A percentile compares a stretch with the other conserved stretches of the same genome.
Conservation (phyloP, 2,113 vertebrate genomes). For the Syngnathus floridae region DNA sequence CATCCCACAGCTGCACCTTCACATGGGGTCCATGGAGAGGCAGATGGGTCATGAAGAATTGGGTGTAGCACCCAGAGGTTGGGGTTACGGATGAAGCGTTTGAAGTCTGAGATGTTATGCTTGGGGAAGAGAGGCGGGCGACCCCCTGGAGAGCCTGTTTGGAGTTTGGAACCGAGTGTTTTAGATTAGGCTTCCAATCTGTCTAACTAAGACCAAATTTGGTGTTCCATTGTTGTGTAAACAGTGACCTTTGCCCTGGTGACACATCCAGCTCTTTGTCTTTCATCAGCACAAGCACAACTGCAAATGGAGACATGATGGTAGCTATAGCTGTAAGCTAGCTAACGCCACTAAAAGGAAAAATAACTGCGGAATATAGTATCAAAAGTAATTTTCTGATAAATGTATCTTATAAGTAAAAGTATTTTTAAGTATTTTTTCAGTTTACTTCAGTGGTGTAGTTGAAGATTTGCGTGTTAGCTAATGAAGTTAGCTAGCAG, state of each 20-base stretch:
- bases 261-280: conserved; percentile 51
- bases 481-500: not conserved
- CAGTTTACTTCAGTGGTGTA: not conserved
- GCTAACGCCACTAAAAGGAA: not conserved
- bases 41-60: conserved; percentile 24
- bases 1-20: conserved; percentile 58
- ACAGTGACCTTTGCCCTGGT: conserved; percentile 29
- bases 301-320: conserved; percentile 56
- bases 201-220: conserved; percentile 57
- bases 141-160: conserved; percentile 51
- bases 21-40: conserved; percentile 47
- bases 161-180: conserved; percentile 48
- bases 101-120: conserved; percentile 61
- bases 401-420: not conserved
- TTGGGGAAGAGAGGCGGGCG: conserved; percentile 32
- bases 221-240: conserved; percentile 52
- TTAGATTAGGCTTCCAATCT: conserved; percentile 61
- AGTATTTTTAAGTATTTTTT: not conserved
- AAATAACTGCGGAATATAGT: not conserved
- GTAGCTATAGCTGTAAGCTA: not conserved
- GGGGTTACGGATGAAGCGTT: conserved; percentile 60
- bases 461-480: not conserved
- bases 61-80: conserved; percentile 46
- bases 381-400: not conserved
- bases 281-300: conserved; percentile 49